These are phyloP conservation scores for Rhingia campestris DNA, from an alignment of 2,888 invertebrate genomes.

Conservation along the genomic window DNA sequence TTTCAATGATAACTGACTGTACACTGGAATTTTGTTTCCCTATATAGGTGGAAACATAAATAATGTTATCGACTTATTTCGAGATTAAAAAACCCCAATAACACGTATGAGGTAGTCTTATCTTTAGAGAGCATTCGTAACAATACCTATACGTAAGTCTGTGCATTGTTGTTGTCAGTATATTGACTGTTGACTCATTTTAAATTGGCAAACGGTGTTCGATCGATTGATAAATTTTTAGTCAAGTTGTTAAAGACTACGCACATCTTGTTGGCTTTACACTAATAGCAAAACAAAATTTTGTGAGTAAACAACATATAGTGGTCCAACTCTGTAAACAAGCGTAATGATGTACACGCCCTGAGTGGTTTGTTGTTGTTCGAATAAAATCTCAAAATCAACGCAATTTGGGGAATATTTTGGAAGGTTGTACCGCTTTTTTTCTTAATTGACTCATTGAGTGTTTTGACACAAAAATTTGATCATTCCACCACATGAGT, in stretches of 20 bases:
- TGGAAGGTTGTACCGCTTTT: too few species aligned
- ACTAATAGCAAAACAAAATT: background rate
- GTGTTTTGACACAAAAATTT: too few species aligned
- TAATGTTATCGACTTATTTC: constrained; percentile 11
- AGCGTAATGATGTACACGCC: background rate
- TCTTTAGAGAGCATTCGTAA: constrained; percentile 7
- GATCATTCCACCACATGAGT: too few species aligned
- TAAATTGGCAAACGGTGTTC: constrained; percentile 39
- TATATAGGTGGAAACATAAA: constrained; percentile 25
- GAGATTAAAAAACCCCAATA: constrained; percentile 17
- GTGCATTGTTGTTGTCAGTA: background rate
- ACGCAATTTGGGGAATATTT: too few species aligned
- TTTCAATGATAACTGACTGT: constrained; percentile 23
- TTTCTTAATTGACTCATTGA: too few species aligned
- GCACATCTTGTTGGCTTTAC: background rate
- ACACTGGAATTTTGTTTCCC: background rate
- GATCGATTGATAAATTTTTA: background rate
- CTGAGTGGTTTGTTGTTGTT: background rate
- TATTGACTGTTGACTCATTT: background rate
- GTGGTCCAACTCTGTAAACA: background rate
- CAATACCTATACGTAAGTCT: constrained; percentile 4
- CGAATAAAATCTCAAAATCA: too few species aligned
- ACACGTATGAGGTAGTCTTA: constrained; percentile 3
- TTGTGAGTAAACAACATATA: constrained; percentile 17
- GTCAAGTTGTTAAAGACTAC: background rate